Evolutionary conservation across 2,113 vertebrate genomes (phyloP), one percentile per base, ranked within the genome.

Genomic region (Melanocharis versteri): DNA sequence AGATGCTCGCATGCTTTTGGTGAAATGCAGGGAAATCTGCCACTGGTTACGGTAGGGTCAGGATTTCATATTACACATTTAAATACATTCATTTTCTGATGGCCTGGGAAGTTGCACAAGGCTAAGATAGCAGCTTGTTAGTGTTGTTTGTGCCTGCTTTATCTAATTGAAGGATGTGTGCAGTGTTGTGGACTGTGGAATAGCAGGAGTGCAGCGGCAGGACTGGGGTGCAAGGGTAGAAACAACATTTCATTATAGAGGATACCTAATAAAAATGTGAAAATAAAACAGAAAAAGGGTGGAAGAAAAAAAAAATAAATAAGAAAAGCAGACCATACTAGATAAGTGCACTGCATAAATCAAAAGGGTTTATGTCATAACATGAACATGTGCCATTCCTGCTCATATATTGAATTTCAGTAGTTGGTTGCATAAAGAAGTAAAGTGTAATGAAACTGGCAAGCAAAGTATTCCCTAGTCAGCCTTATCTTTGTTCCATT

Each of bases 401-500:
- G 94, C 97, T 97, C 89, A 33, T 97, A 97, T 98, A 98, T 96
- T 98, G 97, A 97, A 98, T 98, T 98, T 98, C 98, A 97, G 97
- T 97, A 97, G 97, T 97, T 93, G 94, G 95, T 97, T 98, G 97
- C 97, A 98, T 98, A 98, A 98, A 98, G 97, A 97, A 98, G 96
- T 97, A 92, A 98, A 97, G 90, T 97, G 97, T 98, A 98, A 97
- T 98, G 97, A 98, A 98, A 98, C 97, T 97, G 97, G 97, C 95
- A 97, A 97, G 97, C 92, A 96, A 97, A 97, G 97, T 98, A 97
- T 98, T 98, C 97, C 98, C 97, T 73, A 97, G 97, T 92, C 98
- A 98, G 97, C 94, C 97, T 98, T 98, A 97, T 98, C 98, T 98
- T 98, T 98, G 97, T 98, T 98, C 97, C 97, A 97, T 97, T 98